Percentiles rank a stretch among this genome's conserved stretches.
These are phyloP conservation scores for Eupleurogrammus muticus DNA, from an alignment of 2,797 vertebrate species.

Conservation along the genomic window DNA sequence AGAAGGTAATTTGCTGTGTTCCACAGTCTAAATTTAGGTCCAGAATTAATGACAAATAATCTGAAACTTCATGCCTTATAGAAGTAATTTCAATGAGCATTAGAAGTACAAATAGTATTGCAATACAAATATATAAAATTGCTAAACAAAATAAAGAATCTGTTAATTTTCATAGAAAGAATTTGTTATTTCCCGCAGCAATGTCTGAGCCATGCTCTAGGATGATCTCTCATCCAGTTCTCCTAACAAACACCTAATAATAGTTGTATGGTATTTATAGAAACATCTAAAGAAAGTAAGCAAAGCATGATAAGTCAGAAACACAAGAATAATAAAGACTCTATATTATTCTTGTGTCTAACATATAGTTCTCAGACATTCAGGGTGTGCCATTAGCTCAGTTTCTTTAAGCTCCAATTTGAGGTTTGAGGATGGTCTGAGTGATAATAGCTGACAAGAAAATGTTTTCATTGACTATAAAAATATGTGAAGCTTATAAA, in stretches of 20 bases:
- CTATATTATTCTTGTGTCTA: no score
- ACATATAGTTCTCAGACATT: neutral
- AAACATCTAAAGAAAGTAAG: neutral
- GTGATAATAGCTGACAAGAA: neutral
- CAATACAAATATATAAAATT: neutral
- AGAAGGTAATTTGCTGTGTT: neutral
- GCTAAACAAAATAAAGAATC: neutral
- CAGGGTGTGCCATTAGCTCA: neutral
- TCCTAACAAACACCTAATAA: neutral
- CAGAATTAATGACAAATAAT: neutral
- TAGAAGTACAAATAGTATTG: neutral
- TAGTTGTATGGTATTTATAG: neutral
- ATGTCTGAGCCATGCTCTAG: neutral
- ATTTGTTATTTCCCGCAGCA: no score
- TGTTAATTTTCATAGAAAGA: no score
- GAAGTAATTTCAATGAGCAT: neutral
- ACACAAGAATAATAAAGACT: neutral
- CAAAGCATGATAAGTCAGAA: neutral
- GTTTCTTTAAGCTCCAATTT: slow-evolving; percentile 1
- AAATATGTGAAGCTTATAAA: slow-evolving; percentile 10
- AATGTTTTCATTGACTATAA: neutral
- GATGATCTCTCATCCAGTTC: neutral
- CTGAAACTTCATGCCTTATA: neutral
- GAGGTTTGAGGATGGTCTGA: slow-evolving; percentile 1
- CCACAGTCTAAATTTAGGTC: neutral